phyloP scores from a whole-genome alignment of 1,140 invertebrate species.

The Drosophila varians region DNA sequence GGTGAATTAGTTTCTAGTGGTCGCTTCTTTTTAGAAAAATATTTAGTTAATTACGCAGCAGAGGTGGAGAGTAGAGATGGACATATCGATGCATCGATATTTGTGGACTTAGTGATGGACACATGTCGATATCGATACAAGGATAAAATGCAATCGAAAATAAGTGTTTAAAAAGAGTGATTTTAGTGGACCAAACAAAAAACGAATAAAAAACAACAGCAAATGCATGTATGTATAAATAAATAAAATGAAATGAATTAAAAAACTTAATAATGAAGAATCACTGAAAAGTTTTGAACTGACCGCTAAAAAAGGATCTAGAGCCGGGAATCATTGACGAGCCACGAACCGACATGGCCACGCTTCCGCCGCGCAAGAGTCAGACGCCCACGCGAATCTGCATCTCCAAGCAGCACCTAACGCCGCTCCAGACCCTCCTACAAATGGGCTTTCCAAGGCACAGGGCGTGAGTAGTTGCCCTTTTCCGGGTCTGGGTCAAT shows the following conservation, averaged over 20 bases:
- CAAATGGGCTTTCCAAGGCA: constrained; percentile 95
- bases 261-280: constrained; percentile 13
- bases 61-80: constrained; percentile 44
- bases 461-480: constrained; percentile 89
- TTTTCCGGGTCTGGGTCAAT: not conserved
- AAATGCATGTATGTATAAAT: too few relatives aligned
- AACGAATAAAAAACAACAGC: too few relatives aligned
- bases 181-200: too few relatives aligned
- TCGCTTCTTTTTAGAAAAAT: constrained; percentile 45
- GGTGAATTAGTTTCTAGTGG: constrained; percentile 22
- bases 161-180: too few relatives aligned
- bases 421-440: constrained; percentile 91
- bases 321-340: not conserved
- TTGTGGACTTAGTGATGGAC: too few relatives aligned
- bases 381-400: constrained; percentile 87
- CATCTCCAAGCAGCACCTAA: constrained; percentile 89
- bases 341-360: constrained; percentile 85
- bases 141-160: too few relatives aligned
- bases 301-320: not conserved
- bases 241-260: too few relatives aligned
- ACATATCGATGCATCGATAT: constrained; percentile 24
- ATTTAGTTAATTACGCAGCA: constrained; percentile 69
- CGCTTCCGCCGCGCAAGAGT: constrained; percentile 88
- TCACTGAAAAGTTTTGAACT: constrained; percentile 17
- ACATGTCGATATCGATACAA: too few relatives aligned